Evolutionary conservation across 2,888 invertebrate genomes (phyloP).

Genomic region (Drosophila yooni): DNA sequence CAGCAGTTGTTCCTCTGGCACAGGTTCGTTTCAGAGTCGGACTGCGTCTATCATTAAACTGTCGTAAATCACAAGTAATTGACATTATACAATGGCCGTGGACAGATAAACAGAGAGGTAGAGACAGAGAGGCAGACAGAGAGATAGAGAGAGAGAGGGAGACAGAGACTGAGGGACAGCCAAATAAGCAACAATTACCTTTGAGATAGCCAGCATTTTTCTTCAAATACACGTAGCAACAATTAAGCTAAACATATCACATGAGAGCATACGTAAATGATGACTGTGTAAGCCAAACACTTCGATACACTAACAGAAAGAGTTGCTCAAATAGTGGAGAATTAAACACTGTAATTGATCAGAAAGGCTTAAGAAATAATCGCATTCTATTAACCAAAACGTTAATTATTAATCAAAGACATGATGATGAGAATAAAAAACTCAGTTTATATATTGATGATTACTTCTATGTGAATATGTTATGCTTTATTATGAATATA

Average conservation of each 20-base stretch:
- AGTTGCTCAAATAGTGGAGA: background rate
- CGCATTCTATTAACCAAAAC: too few species aligned
- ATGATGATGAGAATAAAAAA: too few species aligned
- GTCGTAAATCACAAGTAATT: conserved; percentile 82
- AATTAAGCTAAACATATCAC: conserved; percentile 68
- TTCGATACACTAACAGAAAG: conserved; percentile 21
- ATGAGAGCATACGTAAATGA: conserved; percentile 33
- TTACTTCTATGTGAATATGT: background rate
- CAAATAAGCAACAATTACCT: conserved; percentile 76
- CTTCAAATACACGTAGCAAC: conserved; percentile 69
- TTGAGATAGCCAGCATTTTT: conserved; percentile 62
- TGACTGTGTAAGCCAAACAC: conserved; percentile 15
- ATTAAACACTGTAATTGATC: background rate
- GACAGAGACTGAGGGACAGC: conserved; percentile 27
- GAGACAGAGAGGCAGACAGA: conserved; percentile 1
- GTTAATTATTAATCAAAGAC: too few species aligned
- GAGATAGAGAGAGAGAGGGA: background rate
- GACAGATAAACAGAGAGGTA: conserved; percentile 11
- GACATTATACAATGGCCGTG: conserved; percentile 74
- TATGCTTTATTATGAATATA: background rate
- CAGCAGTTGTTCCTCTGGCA: conserved; percentile 15
- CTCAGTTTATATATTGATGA: background rate
- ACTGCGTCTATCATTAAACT: conserved; percentile 72
- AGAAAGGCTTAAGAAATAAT: accelerated
- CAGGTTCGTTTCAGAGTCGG: conserved; percentile 43